Percentiles rank a stretch among this genome's conserved stretches.
These are phyloP conservation scores for Zootoca vivipara DNA, from an alignment of 2,113 vertebrate genomes.

Conservation along the genomic window DNA sequence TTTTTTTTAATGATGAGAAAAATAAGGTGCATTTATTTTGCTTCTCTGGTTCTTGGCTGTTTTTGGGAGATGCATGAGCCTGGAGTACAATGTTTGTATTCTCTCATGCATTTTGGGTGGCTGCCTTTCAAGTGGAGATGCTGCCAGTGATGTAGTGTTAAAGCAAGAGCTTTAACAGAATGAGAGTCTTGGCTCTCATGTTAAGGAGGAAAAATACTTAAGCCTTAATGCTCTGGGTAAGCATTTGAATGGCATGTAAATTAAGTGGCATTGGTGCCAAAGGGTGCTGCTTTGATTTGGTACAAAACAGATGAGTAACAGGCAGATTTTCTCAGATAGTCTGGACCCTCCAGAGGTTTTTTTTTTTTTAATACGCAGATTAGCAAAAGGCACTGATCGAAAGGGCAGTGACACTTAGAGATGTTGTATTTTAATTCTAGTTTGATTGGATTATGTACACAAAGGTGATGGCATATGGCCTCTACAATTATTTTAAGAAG, in stretches of 20 bases:
- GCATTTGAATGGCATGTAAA: conserved; percentile 80
- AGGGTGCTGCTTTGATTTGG: conserved; percentile 72
- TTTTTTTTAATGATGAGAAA: not conserved
- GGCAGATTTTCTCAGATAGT: conserved; percentile 68
- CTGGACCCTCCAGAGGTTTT: conserved; percentile 40
- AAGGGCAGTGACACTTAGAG: conserved; percentile 49
- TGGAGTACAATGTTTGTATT: conserved; percentile 65
- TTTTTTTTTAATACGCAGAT: conserved; percentile 42
- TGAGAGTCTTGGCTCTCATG: conserved; percentile 70
- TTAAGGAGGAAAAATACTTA: conserved; percentile 73
- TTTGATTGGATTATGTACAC: conserved; percentile 35
- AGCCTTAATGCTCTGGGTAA: conserved; percentile 74
- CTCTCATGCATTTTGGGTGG: conserved; percentile 66
- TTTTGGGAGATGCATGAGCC: conserved; percentile 63
- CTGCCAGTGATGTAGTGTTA: conserved; percentile 72
- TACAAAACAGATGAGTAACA: conserved; percentile 66
- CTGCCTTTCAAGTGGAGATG: conserved; percentile 76
- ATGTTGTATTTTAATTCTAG: conserved; percentile 27
- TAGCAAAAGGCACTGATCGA: conserved; percentile 43
- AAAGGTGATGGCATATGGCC: conserved; percentile 42
- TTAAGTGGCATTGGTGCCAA: conserved; percentile 77
- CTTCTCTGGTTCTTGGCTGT: conserved; percentile 41
- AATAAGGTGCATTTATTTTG: conserved; percentile 54
- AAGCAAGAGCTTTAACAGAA: conserved; percentile 72
- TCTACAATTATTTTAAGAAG: conserved; percentile 30